These are phyloP conservation scores for Sarcophilus harrisii DNA, from an alignment of 2,797 vertebrate genomes.

Conservation along the genomic window DNA sequence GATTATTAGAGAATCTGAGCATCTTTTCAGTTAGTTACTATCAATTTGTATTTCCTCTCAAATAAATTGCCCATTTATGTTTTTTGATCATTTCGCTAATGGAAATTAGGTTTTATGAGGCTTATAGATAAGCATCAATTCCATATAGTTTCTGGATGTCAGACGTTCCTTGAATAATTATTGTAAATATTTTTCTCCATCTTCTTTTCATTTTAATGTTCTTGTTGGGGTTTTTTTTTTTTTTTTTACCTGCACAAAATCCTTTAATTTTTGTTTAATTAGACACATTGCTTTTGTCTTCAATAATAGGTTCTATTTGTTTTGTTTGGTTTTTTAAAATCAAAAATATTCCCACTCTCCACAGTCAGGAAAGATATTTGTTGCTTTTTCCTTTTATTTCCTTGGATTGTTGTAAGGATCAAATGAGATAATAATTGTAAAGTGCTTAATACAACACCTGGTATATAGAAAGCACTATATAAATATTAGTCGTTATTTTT, in stretches of 20 bases:
- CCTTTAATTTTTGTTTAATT: background rate
- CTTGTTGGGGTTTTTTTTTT: background rate
- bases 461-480: background rate
- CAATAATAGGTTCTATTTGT: background rate
- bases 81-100: background rate
- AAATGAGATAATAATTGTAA: background rate
- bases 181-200: background rate
- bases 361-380: background rate
- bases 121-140: background rate
- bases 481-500: background rate
- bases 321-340: background rate
- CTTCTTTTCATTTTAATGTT: background rate
- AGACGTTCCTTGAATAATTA: background rate
- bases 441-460: background rate
- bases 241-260: background rate
- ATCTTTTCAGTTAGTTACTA: background rate
- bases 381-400: background rate
- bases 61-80: background rate
- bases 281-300: background rate
- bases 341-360: background rate
- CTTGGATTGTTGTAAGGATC: background rate
- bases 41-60: background rate
- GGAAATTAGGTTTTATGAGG: background rate
- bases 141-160: background rate
- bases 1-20: background rate